Base-by-base conservation (phyloP, 2,888 invertebrate species). In the Drosophila atripex region DNA sequence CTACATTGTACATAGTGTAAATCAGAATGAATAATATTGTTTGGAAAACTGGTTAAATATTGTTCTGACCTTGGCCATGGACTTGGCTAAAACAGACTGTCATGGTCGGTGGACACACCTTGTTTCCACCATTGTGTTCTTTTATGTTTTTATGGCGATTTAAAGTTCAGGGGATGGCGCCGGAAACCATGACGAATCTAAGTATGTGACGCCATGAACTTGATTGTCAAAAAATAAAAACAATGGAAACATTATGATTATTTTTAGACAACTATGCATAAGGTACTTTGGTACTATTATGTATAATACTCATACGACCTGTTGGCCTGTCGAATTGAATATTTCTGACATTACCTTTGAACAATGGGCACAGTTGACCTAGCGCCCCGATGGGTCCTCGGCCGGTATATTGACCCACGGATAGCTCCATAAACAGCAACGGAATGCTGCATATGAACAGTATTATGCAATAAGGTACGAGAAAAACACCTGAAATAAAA, bases 401-500 rank as follows among this genome's bases (percentile, higher is more conserved):
- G 75, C 97, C 95, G 35, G 98, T 97, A 90, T 96, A 97, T 91
- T 98, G 98, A 35, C 98, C 98, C 74, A 98, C 94, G 43, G 97
- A 95, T 80, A 98, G 92, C 92, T 98, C 98, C 97, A 98, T 97
- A 91, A 97, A 97, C 69, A 98, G 93, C 93, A 98, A 94, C 16
- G 98, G 98, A 78, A 98, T 95, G 69, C 98, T 97, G 91, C 98
- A 97, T 82, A 97, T 93, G 87, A 97, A 91, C 92, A 98, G 94
- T 92, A 97, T 96, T 92, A 97, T 94, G 92, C 97, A 96, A 93
- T 98, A 98, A 78, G 98, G 98, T 92, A 98, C 95, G 90, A 98
- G 94, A 93, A 98, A 98, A 69, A 97, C 97, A 90, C 98, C 98
- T 97, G 94, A 35, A 88, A 88, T 66, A 35, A 32, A 47, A 35